Evolutionary conservation across 2,113 vertebrate species (phyloP), one percentile per base, ranked within the genome.

Genomic region (Esox niger): DNA sequence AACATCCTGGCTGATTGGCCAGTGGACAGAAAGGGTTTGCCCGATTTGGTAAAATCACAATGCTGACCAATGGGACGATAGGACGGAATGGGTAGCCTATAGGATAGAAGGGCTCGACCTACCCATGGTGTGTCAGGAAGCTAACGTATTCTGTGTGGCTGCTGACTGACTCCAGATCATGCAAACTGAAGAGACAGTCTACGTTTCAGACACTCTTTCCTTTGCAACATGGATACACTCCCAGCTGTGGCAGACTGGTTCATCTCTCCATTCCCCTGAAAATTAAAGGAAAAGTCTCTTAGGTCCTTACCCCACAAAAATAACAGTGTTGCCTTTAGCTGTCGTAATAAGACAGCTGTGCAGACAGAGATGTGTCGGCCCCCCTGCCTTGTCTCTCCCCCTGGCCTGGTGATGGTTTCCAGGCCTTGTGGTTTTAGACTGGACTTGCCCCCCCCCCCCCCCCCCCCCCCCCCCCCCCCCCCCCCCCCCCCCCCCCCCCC

Each of bases 231-330:
- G 77, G 79, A 83, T 80, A 80, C 75, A 70, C 73, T 64, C 74
- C 70, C n/a, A n/a, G n/a, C n/a, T n/a, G n/a, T 69, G 25, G 49
- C 71, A 61, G 63, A 62, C 33, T 69, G 72, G 57, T 72, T 77
- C 68, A 66, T 66, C 72, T 33, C 57, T 74, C 64, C 71, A 70
- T 71, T 64, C 80, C 64, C 71, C 87, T 89, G 82, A 79, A 62
- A 81, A 26, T 62, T 17, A n/a, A 56, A 27, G 46, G 30, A 23
- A 21, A 8, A 26, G 29, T 6, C 47, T 38, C 26, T 5, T 52
- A 52, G 21, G 6, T n/a, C 15, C 30, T 4, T 57, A 1, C 4
- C 38, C 38, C 57, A 54, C 69, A 59, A 8, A 21, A 15, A 31
- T 26, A 57, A 25, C 55, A 57, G 55, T 9, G 35, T 38, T 38